Conservation (phyloP, 2,888 invertebrate genomes). For the Stramonita haemastoma region DNA sequence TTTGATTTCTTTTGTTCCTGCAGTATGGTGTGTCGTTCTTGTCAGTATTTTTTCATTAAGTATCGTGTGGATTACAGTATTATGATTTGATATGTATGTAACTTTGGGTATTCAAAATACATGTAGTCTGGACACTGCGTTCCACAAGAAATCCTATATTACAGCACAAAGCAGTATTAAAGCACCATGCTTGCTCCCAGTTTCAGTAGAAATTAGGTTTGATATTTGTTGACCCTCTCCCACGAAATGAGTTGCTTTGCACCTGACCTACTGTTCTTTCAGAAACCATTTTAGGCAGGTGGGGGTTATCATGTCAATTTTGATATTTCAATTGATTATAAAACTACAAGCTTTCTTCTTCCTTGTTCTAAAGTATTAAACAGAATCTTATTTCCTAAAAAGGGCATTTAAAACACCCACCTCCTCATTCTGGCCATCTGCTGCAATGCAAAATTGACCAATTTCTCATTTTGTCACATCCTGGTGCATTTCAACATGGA, state of each 20-base stretch:
- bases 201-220: not conserved
- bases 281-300: too few species aligned
- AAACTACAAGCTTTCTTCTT: too few species aligned
- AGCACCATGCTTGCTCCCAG: not conserved
- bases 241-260: not conserved
- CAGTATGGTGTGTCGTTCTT: not conserved
- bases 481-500: too few species aligned
- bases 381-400: too few species aligned
- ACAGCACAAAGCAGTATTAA: constrained; percentile 14
- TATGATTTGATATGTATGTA: not conserved
- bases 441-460: too few species aligned
- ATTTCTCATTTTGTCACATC: too few species aligned
- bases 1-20: not conserved
- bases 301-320: too few species aligned
- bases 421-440: too few species aligned
- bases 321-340: too few species aligned
- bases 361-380: too few species aligned
- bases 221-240: not conserved
- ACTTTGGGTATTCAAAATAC: not conserved
- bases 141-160: not conserved
- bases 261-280: too few species aligned
- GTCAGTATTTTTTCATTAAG: not conserved
- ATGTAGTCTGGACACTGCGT: not conserved
- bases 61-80: constrained; percentile 3
- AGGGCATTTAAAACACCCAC: too few species aligned